phyloP scores from a whole-genome alignment of 2,888 invertebrate species.

The Acronicta aceris region DNA sequence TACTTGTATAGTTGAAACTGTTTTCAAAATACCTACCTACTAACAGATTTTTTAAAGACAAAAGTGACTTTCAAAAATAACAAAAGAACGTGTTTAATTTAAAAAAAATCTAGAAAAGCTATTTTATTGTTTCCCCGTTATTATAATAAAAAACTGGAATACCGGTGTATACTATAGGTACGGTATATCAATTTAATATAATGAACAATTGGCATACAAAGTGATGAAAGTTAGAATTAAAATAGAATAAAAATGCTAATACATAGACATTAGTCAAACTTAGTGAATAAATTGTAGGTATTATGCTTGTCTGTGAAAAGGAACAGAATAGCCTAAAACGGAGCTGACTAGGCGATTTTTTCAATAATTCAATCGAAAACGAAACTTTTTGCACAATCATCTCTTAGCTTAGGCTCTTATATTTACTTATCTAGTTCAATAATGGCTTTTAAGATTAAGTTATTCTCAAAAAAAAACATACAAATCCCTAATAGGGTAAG shows the following conservation, averaged over 20 bases:
- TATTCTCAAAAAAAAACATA: too few species aligned
- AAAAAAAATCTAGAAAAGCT: background rate
- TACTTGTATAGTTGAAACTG: slow-evolving; percentile 16
- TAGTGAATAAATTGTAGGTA: slow-evolving; percentile 25
- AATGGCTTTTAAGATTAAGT: slow-evolving; percentile 35
- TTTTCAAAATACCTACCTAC: slow-evolving; percentile 13
- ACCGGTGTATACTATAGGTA: too few species aligned
- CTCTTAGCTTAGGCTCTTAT: slow-evolving; percentile 22
- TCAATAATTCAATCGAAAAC: slow-evolving; percentile 28
- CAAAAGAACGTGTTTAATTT: too few species aligned
- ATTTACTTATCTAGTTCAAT: slow-evolving; percentile 24
- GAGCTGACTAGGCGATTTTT: slow-evolving; percentile 40
- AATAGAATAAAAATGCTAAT: slow-evolving; percentile 4
- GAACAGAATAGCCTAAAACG: slow-evolving; percentile 16
- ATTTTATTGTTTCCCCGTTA: too few species aligned
- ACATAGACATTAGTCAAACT: slow-evolving; percentile 24
- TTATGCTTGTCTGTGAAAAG: slow-evolving; percentile 7
- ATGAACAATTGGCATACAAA: too few species aligned
- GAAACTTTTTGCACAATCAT: slow-evolving; percentile 46
- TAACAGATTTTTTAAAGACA: too few species aligned
- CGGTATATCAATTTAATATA: too few species aligned
- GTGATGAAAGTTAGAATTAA: background rate
- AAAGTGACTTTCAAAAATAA: too few species aligned
- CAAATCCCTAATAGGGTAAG: too few species aligned
- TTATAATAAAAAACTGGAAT: too few species aligned